A percentile compares a stretch with the other conserved stretches of the same genome.
Conservation (phyloP, 2,113 vertebrate genomes). For the Mesitornis unicolor region DNA sequence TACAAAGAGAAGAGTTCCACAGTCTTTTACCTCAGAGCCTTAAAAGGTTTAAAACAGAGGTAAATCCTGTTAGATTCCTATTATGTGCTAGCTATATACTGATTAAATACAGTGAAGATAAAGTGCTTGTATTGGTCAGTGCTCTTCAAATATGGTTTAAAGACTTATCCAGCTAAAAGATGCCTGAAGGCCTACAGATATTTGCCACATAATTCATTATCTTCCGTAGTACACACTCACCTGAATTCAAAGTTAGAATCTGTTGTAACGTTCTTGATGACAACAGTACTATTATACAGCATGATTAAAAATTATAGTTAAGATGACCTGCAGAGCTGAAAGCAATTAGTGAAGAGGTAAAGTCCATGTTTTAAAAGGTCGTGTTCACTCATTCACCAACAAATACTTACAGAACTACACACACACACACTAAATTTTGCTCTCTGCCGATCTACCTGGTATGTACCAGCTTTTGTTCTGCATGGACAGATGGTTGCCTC, state of each 20-base stretch:
- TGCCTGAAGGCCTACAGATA: background rate
- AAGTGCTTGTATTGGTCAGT: background rate
- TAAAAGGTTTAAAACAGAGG: background rate
- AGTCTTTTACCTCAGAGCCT: background rate
- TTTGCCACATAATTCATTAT: background rate
- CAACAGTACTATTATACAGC: background rate
- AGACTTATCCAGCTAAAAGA: background rate
- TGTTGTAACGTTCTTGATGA: background rate
- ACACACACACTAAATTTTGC: background rate
- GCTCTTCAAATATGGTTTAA: background rate
- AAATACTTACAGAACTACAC: background rate
- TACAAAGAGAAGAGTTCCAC: background rate
- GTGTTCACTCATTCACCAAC: background rate
- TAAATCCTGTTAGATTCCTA: background rate
- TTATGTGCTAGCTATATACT: background rate
- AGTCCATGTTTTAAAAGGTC: background rate
- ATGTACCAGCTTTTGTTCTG: background rate
- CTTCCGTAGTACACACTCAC: background rate
- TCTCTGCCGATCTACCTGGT: background rate
- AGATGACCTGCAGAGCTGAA: background rate
- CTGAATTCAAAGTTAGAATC: background rate
- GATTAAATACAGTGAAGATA: background rate
- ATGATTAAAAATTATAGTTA: background rate
- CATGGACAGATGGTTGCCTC: background rate
- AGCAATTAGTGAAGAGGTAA: background rate